These are phyloP conservation scores for Ceryle rudis DNA, from an alignment of 2,797 vertebrate genomes.

Conservation along the genomic window DNA sequence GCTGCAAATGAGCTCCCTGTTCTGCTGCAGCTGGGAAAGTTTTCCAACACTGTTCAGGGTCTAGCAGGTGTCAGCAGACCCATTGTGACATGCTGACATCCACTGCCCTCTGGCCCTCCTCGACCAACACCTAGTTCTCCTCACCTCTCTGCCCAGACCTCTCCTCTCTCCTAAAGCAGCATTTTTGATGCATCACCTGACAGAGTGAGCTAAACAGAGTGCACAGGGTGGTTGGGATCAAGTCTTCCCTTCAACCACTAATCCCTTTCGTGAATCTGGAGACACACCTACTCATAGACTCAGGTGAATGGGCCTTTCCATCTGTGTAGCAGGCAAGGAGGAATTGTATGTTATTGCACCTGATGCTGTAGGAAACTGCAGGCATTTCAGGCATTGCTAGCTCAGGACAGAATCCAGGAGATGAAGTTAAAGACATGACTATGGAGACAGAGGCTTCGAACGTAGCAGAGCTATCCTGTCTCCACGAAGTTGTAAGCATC, in stretches of 20 bases:
- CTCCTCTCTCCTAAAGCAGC: neutral
- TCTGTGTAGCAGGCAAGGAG: neutral
- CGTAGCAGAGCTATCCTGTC: neutral
- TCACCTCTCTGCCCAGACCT: neutral
- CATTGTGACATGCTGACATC: neutral
- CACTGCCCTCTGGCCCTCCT: neutral
- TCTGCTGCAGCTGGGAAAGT: neutral
- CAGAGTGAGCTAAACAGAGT: neutral
- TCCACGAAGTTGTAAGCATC: neutral
- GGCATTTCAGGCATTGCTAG: neutral
- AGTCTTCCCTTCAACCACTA: neutral
- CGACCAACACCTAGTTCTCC: neutral
- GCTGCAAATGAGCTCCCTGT: neutral
- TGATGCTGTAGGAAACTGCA: neutral
- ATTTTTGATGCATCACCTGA: neutral
- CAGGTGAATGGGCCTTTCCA: neutral
- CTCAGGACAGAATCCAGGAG: neutral
- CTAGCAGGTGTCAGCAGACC: neutral
- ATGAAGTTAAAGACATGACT: neutral
- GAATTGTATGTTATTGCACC: neutral
- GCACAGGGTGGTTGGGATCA: no score
- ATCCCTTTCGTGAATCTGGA: neutral
- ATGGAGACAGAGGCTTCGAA: neutral
- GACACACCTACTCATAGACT: neutral
- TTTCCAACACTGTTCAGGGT: neutral